Percentiles rank a stretch among this genome's conserved stretches.
Conservation (phyloP, 2,797 vertebrate genomes). For the Tragelaphus eurycerus region DNA sequence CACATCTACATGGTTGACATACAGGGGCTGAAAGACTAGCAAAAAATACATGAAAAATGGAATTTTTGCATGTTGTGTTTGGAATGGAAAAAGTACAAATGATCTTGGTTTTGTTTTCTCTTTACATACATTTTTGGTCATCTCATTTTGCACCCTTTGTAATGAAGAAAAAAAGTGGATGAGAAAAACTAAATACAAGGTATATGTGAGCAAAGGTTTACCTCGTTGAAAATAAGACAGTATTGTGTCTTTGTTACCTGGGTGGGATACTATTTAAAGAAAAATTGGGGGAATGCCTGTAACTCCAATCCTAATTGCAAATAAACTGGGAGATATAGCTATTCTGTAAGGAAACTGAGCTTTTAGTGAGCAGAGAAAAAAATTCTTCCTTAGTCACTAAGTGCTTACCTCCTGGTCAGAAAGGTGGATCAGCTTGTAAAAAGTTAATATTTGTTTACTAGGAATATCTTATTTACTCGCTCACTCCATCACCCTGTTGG, state of each 20-base stretch:
- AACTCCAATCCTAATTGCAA: not conserved
- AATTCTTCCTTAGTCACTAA: not conserved
- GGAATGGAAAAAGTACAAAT: not conserved
- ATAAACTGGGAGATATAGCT: not conserved
- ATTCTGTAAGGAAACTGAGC: not conserved
- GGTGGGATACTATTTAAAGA: not conserved
- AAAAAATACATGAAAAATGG: not conserved
- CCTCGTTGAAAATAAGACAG: not conserved
- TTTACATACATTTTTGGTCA: not conserved
- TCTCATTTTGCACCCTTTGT: not conserved
- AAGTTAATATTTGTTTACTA: not conserved
- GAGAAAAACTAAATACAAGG: not conserved
- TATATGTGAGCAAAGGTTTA: not conserved
- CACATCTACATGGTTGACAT: not conserved
- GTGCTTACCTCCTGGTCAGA: not conserved
- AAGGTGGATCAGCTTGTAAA: slow-evolving; percentile 38
- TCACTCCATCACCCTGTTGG: not conserved
- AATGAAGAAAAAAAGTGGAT: not conserved
- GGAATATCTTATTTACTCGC: not conserved
- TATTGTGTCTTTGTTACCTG: fast-evolving
- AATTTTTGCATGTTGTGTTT: not conserved
- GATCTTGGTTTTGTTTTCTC: not conserved
- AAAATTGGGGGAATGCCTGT: not conserved
- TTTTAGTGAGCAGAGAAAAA: not conserved
- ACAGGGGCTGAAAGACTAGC: not conserved